Percentiles rank a stretch among this genome's conserved stretches.
Conservation (phyloP, 1,140 invertebrate species). For the Apis dorsata region DNA sequence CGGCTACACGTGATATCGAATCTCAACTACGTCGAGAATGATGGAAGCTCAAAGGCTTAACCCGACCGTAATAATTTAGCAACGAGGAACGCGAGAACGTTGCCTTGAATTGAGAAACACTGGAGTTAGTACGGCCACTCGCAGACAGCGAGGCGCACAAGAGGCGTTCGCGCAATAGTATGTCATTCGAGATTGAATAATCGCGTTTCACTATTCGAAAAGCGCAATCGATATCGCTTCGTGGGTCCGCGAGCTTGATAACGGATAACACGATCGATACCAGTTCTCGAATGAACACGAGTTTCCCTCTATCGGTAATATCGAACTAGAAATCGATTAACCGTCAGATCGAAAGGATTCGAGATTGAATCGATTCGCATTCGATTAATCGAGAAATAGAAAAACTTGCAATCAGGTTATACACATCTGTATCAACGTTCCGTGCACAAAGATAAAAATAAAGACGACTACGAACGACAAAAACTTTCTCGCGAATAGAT, state of each 20-base stretch:
- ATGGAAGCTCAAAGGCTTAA: neutral
- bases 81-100: neutral
- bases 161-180: constrained; percentile 51
- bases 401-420: neutral
- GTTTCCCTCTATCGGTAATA: neutral
- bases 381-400: neutral
- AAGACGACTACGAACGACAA: neutral
- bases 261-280: constrained; percentile 31
- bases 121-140: constrained; percentile 40
- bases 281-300: neutral
- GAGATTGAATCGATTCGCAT: neutral
- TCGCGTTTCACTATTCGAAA: constrained; percentile 54
- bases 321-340: neutral
- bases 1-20: neutral
- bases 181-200: constrained; percentile 65
- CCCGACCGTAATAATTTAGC: neutral
- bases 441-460: constrained; percentile 12
- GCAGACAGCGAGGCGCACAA: constrained; percentile 58
- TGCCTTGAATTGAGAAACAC: constrained; percentile 49
- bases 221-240: constrained; percentile 37
- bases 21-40: neutral
- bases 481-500: constrained; percentile 8
- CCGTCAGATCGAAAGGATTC: too few relatives aligned
- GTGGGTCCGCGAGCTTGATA: constrained; percentile 19
- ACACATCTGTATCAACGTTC: neutral